These are phyloP conservation scores for Epinephelus cyanopodus DNA, from an alignment of 2,113 vertebrate genomes.

Conservation along the genomic window DNA sequence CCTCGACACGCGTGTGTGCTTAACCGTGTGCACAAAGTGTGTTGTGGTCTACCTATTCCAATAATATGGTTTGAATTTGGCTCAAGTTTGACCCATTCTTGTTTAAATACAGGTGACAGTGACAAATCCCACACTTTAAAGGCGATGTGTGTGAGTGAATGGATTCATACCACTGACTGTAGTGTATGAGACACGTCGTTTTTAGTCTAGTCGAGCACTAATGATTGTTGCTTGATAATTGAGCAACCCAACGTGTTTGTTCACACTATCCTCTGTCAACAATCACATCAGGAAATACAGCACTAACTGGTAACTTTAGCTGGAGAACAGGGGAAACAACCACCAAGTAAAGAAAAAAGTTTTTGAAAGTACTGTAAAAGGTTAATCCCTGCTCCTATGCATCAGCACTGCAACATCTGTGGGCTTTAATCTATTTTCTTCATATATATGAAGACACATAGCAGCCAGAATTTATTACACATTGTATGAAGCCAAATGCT, in stretches of 20 bases:
- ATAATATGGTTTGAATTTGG: conserved; percentile 54
- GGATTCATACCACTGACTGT: neutral
- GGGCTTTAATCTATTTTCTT: neutral
- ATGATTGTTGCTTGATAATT: conserved; percentile 5
- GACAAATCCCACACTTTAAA: conserved; percentile 10
- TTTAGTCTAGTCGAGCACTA: neutral
- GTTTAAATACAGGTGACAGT: neutral
- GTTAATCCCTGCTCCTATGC: neutral
- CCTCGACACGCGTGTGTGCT: conserved; percentile 33
- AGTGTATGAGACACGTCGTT: neutral
- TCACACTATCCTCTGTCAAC: conserved; percentile 17
- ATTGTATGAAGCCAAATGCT: conserved; percentile 8
- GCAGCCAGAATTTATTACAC: neutral
- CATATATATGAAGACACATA: neutral
- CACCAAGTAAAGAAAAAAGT: neutral
- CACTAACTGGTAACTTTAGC: conserved; percentile 7
- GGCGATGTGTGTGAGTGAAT: conserved; percentile 18
- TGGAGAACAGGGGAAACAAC: neutral
- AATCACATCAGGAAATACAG: conserved; percentile 17
- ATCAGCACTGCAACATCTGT: neutral
- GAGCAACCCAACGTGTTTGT: conserved; percentile 35
- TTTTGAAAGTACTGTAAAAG: neutral
- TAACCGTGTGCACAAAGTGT: conserved; percentile 14
- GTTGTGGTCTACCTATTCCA: neutral
- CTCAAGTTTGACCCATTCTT: conserved; percentile 1